Conservation (phyloP, 1,140 invertebrate species). For the Drosophila biarmipes region DNA sequence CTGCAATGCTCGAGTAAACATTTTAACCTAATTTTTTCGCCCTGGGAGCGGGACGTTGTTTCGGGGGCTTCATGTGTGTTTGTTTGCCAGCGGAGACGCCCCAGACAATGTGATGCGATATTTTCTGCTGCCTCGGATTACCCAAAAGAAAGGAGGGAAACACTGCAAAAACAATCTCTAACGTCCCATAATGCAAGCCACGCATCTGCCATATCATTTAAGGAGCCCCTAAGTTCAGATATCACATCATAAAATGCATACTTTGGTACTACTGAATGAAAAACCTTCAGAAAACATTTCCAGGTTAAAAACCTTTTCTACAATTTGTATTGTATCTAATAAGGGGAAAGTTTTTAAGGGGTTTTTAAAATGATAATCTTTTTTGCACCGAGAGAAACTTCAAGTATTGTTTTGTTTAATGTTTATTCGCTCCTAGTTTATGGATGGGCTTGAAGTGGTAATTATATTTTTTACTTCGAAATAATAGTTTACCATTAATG, state of each 20-base stretch:
- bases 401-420: not conserved
- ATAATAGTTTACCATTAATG: not conserved
- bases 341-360: not conserved
- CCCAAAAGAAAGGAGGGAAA: slow-evolving; percentile 29
- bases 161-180: slow-evolving; percentile 9
- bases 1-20: slow-evolving; percentile 57
- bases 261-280: not conserved
- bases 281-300: not conserved
- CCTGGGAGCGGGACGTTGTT: slow-evolving; percentile 1
- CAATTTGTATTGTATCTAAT: too few relatives aligned
- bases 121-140: slow-evolving; percentile 49
- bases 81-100: slow-evolving; percentile 27
- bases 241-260: not conserved
- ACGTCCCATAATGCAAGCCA: slow-evolving; percentile 4
- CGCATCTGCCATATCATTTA: slow-evolving; percentile 5
- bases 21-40: slow-evolving; percentile 62
- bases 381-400: not conserved
- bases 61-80: not conserved
- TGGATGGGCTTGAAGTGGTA: not conserved
- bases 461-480: not conserved
- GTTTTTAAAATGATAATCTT: not conserved
- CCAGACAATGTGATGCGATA: slow-evolving; percentile 52
- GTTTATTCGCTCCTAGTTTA: not conserved
- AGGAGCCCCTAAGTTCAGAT: not conserved
- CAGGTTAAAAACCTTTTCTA: not conserved